Base-by-base conservation (phyloP, 2,888 invertebrate species). In the Campopleginae sp. region DNA sequence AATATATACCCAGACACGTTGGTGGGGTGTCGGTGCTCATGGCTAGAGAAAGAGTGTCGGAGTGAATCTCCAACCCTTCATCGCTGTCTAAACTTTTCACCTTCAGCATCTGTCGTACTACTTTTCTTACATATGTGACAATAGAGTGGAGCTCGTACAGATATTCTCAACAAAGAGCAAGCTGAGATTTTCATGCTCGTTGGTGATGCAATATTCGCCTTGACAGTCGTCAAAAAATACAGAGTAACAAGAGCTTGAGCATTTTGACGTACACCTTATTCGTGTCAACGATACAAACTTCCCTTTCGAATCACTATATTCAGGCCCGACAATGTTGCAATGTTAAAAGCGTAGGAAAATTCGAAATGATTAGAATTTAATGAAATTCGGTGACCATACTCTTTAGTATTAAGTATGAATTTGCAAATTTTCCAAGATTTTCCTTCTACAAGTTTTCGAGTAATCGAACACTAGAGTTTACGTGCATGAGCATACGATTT, bases 81-180 rank as follows among this genome's bases (percentile, higher is more conserved):
- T 85, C 82, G 72, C 76, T 76, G 76, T 31, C n/a, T 14, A 80
- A 85, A 85, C 82, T 79, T 85, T 82, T 80, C 76, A 31, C 71
- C 46, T 54, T 65, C 74, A 44, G 42, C 61, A 61, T 31, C 38
- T 80, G 61, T 70, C 70, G 10, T 44, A 5, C 33, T 61, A 33
- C 46, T 44, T 38, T 61, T 1, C 65, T 51, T 33, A 8, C 31
- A 33, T 46, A 23, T 63, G 31, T 61, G 31, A n/a, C 23, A 27
- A 23, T 5, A 12, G 8, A 58, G 10, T 54, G 19, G 23, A 23
- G 27, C 14, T 23, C 19, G 12, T 58, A 7, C 7, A 8, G n/a
- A 46, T 42, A 66, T 38, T 19, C 19, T 7, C 6, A 71, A 33
- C 7, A 71, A 54, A 33, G 2, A 1, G 23, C 12, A 58, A 5